Percentiles rank a stretch among this genome's conserved stretches.
These are phyloP conservation scores for Acropternis orthonyx DNA, from an alignment of 2,797 vertebrate genomes.

Conservation along the genomic window DNA sequence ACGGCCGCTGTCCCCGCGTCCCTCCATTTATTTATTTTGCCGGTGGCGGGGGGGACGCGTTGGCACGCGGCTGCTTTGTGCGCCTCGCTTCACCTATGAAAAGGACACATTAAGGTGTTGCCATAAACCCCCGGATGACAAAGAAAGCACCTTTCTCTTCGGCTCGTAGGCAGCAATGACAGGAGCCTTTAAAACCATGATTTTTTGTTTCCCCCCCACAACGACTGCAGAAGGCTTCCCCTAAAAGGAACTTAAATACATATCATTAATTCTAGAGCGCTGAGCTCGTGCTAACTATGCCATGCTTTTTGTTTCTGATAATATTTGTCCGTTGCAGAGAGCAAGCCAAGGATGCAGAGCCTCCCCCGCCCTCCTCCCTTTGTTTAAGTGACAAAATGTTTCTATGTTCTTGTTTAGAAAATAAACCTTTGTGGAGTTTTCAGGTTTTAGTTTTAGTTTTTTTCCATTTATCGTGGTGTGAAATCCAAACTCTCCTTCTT, in stretches of 20 bases:
- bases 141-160: conserved; percentile 52
- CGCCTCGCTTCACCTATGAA: conserved; percentile 40
- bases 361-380: conserved; percentile 64
- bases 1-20: not conserved
- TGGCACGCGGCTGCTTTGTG: conserved; percentile 62
- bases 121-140: conserved; percentile 56
- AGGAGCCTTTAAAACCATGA: conserved; percentile 39
- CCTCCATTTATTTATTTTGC: conserved; percentile 53
- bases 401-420: conserved; percentile 61
- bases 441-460: conserved; percentile 7
- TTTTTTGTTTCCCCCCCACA: not conserved
- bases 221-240: conserved; percentile 19
- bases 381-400: conserved; percentile 70
- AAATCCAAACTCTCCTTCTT: conserved; percentile 29
- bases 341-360: conserved; percentile 43
- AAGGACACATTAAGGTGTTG: conserved; percentile 62
- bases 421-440: conserved; percentile 51
- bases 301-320: conserved; percentile 66
- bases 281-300: conserved; percentile 57
- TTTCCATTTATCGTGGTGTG: not conserved
- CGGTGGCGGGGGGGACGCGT: conserved; percentile 14
- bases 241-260: conserved; percentile 64
- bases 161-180: conserved; percentile 35
- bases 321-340: conserved; percentile 65
- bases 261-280: conserved; percentile 48